phyloP scores from a whole-genome alignment of 2,113 vertebrate genomes.

The Xenus cinereus region DNA sequence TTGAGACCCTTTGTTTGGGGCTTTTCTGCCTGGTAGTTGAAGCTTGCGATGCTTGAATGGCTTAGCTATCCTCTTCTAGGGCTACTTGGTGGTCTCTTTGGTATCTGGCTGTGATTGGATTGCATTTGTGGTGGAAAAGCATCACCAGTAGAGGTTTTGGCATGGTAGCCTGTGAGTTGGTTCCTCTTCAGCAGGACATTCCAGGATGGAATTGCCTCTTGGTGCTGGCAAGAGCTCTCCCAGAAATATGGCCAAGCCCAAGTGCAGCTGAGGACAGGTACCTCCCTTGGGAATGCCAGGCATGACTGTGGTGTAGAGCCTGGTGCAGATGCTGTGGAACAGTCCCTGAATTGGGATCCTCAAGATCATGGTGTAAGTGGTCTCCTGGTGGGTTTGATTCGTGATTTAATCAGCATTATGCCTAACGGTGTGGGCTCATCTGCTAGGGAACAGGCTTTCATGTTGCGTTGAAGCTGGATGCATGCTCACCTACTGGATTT shows the following conservation, averaged over 20 bases:
- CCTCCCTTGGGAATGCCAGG: not conserved
- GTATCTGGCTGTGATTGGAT: not conserved
- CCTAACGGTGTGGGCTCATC: fast-evolving
- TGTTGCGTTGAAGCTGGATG: not conserved
- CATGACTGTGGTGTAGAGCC: not conserved
- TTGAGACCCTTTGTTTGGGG: not conserved
- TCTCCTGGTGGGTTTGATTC: not conserved
- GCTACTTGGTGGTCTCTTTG: not conserved
- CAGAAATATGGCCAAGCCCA: not conserved
- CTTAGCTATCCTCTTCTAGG: not conserved
- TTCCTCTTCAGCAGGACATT: not conserved
- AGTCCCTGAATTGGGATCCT: not conserved
- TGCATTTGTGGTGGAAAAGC: not conserved
- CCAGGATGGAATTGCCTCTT: not conserved
- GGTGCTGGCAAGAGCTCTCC: not conserved
- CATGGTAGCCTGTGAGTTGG: not conserved
- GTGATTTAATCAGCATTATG: not conserved
- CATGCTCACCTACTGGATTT: not conserved
- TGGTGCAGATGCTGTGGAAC: not conserved
- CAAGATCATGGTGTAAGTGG: not conserved
- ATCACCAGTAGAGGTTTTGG: not conserved
- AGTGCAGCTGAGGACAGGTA: not conserved
- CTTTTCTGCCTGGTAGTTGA: not conserved
- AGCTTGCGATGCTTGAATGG: not conserved
- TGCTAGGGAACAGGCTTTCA: fast-evolving